phyloP scores from a whole-genome alignment of 2,797 vertebrate species.

The Malacoctenus gilli region DNA sequence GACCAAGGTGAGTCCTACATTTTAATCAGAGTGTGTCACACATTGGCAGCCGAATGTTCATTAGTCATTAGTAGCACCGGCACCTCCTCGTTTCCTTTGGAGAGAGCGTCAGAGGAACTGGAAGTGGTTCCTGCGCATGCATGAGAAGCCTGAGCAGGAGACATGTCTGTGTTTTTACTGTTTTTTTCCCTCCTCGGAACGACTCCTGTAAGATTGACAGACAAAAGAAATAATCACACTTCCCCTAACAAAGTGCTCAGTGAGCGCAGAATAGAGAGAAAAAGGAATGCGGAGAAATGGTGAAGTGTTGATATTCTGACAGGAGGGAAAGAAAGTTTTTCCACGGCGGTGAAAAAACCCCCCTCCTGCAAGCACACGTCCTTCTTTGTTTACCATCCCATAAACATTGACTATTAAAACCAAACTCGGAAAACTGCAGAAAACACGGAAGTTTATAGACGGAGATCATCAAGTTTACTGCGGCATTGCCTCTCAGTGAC shows the following conservation, averaged over 20 bases:
- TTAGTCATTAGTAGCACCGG: slow-evolving; percentile 21
- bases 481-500: slow-evolving; percentile 8
- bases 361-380: slow-evolving; percentile 4
- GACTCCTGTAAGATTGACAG: slow-evolving; percentile 20
- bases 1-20: not conserved
- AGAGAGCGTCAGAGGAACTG: not conserved
- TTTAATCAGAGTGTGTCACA: slow-evolving; percentile 5
- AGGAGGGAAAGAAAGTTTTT: not conserved
- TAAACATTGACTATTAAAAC: slow-evolving; percentile 33
- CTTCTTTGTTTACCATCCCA: slow-evolving; percentile 24
- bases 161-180: not conserved
- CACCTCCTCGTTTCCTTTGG: slow-evolving; percentile 6
- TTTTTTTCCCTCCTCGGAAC: slow-evolving; percentile 5
- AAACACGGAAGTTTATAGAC: slow-evolving; percentile 18
- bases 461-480: slow-evolving; percentile 24
- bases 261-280: not conserved
- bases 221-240: slow-evolving; percentile 43
- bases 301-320: slow-evolving; percentile 1
- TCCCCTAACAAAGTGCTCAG: slow-evolving; percentile 22
- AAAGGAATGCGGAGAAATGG: not conserved
- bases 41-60: slow-evolving; percentile 24
- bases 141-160: slow-evolving; percentile 1
- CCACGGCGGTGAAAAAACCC: slow-evolving; percentile 2
- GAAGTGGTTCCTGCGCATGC: not conserved
- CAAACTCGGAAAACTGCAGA: slow-evolving; percentile 12